These are phyloP conservation scores for Leptinotarsa haldemani DNA, from an alignment of 2,888 invertebrate species.

Conservation along the genomic window DNA sequence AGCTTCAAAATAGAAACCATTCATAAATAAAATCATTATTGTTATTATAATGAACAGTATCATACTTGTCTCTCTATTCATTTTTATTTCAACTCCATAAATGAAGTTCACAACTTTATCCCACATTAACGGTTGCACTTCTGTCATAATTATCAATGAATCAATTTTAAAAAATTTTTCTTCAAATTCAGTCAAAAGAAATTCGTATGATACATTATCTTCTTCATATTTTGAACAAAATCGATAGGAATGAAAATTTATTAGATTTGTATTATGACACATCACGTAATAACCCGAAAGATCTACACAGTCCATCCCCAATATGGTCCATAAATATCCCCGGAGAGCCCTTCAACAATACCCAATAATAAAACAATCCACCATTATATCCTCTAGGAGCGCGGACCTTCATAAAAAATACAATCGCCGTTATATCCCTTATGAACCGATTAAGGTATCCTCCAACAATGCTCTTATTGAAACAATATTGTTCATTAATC, in stretches of 20 bases:
- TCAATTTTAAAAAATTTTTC: too few species aligned
- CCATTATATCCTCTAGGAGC: slow-evolving; percentile 7
- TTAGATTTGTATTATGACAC: neutral
- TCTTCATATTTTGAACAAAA: neutral
- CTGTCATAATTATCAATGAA: too few species aligned
- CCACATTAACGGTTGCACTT: too few species aligned
- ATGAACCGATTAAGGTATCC: slow-evolving; percentile 39
- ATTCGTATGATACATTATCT: too few species aligned
- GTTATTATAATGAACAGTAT: too few species aligned
- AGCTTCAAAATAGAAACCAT: too few species aligned
- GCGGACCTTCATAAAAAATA: slow-evolving; percentile 15
- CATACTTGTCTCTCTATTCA: too few species aligned
- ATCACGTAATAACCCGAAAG: neutral
- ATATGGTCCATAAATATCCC: slow-evolving; percentile 26
- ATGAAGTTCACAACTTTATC: too few species aligned
- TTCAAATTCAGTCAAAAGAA: too few species aligned
- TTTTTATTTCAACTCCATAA: too few species aligned
- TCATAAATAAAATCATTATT: too few species aligned
- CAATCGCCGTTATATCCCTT: slow-evolving; percentile 24
- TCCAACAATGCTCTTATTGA: slow-evolving; percentile 55
- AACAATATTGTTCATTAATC: slow-evolving; percentile 64
- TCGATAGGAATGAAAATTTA: neutral
- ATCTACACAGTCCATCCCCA: slow-evolving; percentile 10
- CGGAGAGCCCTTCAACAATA: slow-evolving; percentile 23
- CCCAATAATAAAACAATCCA: slow-evolving; percentile 21